Base-by-base conservation (phyloP, 2,888 invertebrate genomes). In the Ormyrus nitidulus region DNA sequence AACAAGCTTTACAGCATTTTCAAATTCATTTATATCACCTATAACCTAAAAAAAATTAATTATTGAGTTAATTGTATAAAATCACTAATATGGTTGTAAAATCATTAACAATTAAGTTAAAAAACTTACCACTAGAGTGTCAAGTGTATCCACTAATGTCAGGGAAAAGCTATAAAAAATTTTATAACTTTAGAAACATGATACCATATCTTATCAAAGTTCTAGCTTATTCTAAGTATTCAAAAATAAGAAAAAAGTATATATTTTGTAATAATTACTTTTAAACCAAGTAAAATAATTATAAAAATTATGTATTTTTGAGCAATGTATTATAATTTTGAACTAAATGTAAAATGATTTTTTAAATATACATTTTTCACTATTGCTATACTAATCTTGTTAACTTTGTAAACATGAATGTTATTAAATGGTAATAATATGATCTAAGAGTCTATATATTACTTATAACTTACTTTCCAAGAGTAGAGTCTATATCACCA, bases 401-500 rank as follows among this genome's bases (percentile, higher is more conserved):
- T 59, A 59, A 59, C 8, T 59, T 19, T 59, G 7, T 59, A 19
- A 34, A 6, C 6, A 19, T 59, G 11, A 9, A 13, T 10, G 6
- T 64, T 49, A 68, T n/a, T 54, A n/a, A 54, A 11, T 9, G 48
- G 53, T 53, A 66, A 66, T 34, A 11, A 4, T 53, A 34, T 34
- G 34, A 34, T 34, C 34, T 34, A 34, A 34, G 34, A 34, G 4
- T 34, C 34, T 34, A 34, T 34, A 34, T 34, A 34, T 53, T 53
- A 11, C 2, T 62, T 53, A 10, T 48, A 34, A 92, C 97, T 94
- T 92, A 98, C 98, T 99, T 99, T 92, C 99, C 99, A 83, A 99
- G 93, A 56, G 96, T 94, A 90, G 99, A 99, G 91, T 99, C 99
- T 91, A 99, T 96, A 89, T 99, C 99, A 4, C 99, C 99, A 69